Percentiles rank a stretch among this genome's conserved stretches.
These are phyloP conservation scores for Hipparchia semele DNA, from an alignment of 2,888 invertebrate species.

Conservation along the genomic window DNA sequence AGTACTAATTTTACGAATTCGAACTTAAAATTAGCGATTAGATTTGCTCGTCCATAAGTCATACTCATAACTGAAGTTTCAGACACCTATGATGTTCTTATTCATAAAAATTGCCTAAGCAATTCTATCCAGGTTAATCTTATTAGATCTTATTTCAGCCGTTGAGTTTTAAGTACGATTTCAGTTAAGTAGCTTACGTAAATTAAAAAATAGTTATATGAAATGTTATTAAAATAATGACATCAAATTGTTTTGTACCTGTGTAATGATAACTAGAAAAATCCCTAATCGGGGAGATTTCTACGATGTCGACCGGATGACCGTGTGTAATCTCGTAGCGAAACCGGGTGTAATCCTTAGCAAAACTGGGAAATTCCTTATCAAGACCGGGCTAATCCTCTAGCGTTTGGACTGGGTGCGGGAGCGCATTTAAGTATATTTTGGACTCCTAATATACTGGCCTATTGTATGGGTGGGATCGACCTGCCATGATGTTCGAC, in stretches of 20 bases:
- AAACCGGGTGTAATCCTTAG: constrained; percentile 24
- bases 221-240: constrained; percentile 12
- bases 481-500: constrained; percentile 53
- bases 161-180: background rate
- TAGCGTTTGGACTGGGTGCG: constrained; percentile 25
- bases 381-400: constrained; percentile 24
- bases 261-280: constrained; percentile 38
- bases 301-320: constrained; percentile 39
- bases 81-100: background rate
- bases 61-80: background rate
- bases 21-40: constrained; percentile 1
- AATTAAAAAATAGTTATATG: constrained; percentile 4
- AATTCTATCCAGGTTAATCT: background rate
- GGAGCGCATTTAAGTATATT: constrained; percentile 32
- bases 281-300: constrained; percentile 41
- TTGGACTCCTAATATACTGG: constrained; percentile 43
- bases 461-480: constrained; percentile 45
- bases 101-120: background rate
- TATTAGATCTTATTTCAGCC: background rate
- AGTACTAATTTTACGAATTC: background rate
- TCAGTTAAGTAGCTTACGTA: background rate
- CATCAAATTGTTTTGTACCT: constrained; percentile 35
- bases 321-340: constrained; percentile 26
- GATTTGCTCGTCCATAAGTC: background rate
- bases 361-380: constrained; percentile 19